These are phyloP conservation scores for Rhodophaea formosa DNA, from an alignment of 2,888 invertebrate species.

Conservation along the genomic window DNA sequence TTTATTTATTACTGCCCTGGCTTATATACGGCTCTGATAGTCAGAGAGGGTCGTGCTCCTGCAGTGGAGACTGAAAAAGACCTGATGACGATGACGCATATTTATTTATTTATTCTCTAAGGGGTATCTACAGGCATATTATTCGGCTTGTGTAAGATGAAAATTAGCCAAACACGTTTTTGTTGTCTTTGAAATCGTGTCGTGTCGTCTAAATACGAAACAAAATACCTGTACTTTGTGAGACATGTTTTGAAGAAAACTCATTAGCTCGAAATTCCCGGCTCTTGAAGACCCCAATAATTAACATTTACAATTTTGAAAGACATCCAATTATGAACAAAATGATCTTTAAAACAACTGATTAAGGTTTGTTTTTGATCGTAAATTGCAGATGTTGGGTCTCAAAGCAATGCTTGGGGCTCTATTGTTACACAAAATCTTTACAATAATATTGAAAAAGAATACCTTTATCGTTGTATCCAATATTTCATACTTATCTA, in stretches of 20 bases:
- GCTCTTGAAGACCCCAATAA: background rate
- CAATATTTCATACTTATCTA: background rate
- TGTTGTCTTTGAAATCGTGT: no score
- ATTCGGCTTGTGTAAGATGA: no score
- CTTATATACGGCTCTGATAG: no score
- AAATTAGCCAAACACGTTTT: no score
- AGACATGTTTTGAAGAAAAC: background rate
- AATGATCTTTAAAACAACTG: background rate
- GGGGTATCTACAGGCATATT: no score
- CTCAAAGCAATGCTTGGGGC: background rate
- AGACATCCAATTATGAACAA: background rate
- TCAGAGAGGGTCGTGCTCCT: no score
- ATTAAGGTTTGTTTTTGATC: background rate
- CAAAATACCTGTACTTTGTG: background rate
- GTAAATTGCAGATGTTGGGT: background rate
- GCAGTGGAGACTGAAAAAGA: no score
- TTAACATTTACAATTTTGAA: background rate
- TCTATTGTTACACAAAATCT: background rate
- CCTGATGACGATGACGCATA: no score
- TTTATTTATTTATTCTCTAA: no score
- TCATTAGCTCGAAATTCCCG: background rate
- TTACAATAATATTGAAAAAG: background rate
- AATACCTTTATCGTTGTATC: background rate
- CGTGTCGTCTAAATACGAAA: background rate
- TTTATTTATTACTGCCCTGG: no score